A percentile compares a stretch with the other conserved stretches of the same genome.
Evolutionary conservation across 1,140 invertebrate genomes (phyloP).

Genomic region (Ruditapes philippinarum): DNA sequence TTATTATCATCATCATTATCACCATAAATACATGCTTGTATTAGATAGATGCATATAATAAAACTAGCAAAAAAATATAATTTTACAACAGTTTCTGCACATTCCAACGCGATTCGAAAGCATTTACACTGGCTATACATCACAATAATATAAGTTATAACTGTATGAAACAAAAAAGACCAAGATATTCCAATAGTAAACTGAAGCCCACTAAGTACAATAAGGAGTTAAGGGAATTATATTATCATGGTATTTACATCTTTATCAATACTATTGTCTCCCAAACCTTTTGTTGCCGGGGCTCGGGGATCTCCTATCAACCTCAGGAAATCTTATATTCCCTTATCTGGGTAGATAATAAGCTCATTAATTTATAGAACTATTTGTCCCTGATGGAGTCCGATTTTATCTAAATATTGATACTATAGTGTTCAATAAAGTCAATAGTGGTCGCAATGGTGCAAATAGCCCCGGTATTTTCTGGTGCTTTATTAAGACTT

Average conservation of each 20-base stretch:
- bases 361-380: slow-evolving; percentile 28
- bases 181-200: too few relatives aligned
- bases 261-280: neutral
- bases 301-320: neutral
- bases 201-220: too few relatives aligned
- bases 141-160: too few relatives aligned
- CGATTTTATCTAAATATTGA: slow-evolving; percentile 40
- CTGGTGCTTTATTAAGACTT: neutral
- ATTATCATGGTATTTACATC: neutral
- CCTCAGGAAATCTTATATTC: neutral
- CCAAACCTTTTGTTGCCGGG: neutral
- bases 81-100: too few relatives aligned
- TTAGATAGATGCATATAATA: too few relatives aligned
- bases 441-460: slow-evolving; percentile 1
- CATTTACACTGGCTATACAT: too few relatives aligned
- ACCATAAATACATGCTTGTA: too few relatives aligned
- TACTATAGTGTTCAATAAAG: slow-evolving; percentile 22
- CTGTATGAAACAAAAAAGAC: too few relatives aligned
- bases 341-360: neutral
- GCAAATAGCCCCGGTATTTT: neutral
- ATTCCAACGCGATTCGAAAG: too few relatives aligned
- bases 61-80: too few relatives aligned
- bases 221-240: too few relatives aligned
- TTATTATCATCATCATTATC: too few relatives aligned
- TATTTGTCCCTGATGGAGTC: slow-evolving; percentile 22